These are phyloP conservation scores for Onchidella celtica DNA, from an alignment of 2,888 invertebrate genomes.

Conservation along the genomic window DNA sequence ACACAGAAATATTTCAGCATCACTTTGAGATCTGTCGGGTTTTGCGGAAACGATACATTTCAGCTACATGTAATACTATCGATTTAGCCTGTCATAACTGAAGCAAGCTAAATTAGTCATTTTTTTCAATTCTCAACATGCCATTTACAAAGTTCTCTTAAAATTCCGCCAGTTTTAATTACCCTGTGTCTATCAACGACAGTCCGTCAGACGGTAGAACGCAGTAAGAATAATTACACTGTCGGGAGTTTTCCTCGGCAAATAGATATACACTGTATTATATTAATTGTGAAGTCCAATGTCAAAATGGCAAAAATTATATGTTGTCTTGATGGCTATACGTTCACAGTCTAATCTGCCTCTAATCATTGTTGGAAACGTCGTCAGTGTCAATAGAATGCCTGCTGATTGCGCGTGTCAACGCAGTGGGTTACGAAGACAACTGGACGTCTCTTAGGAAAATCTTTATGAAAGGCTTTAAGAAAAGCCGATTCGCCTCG, in stretches of 20 bases:
- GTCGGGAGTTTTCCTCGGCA: slow-evolving; percentile 10
- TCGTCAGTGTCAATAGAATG: background rate
- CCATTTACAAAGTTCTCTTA: no score
- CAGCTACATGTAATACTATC: no score
- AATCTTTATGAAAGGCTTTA: no score
- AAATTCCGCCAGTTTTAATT: background rate
- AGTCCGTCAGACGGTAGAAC: background rate
- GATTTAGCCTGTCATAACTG: no score
- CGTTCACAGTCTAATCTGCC: background rate
- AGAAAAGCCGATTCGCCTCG: no score
- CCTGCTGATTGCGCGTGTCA: slow-evolving; percentile 26
- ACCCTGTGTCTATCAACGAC: slow-evolving; percentile 2
- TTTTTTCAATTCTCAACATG: no score
- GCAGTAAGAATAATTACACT: background rate
- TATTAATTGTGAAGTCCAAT: slow-evolving; percentile 29
- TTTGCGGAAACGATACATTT: no score
- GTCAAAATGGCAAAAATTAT: slow-evolving; percentile 27
- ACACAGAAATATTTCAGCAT: no score
- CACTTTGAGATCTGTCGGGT: no score
- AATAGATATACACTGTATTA: slow-evolving; percentile 28
- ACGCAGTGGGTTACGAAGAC: background rate
- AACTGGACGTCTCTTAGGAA: no score
- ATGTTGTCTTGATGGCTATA: background rate
- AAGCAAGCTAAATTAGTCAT: no score
- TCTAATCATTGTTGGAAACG: background rate